A percentile compares a stretch with the other conserved stretches of the same genome.
phyloP scores from a whole-genome alignment of 2,113 vertebrate species.

The Nesogale talazaci region DNA sequence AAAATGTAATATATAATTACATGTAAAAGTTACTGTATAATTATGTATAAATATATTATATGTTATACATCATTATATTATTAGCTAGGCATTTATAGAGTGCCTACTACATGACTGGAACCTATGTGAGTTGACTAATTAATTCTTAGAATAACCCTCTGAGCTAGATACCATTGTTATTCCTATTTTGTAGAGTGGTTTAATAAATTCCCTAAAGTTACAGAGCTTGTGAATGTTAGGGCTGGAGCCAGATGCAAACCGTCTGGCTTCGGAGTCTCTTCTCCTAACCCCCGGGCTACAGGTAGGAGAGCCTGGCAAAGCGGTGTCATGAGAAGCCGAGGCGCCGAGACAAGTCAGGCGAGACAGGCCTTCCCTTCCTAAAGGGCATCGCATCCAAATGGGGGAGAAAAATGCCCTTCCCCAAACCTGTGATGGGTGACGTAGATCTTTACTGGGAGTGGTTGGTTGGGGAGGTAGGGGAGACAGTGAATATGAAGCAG shows the following conservation, averaged over 20 bases:
- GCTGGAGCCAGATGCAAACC: not conserved
- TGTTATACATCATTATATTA: too few relatives aligned
- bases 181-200: not conserved
- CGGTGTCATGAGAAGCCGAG: not conserved
- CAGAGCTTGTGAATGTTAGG: not conserved
- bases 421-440: not conserved
- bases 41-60: too few relatives aligned
- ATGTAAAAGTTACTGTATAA: too few relatives aligned
- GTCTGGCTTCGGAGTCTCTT: not conserved
- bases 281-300: not conserved
- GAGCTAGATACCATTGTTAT: constrained; percentile 11
- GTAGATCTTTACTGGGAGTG: not conserved
- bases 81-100: too few relatives aligned
- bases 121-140: not conserved
- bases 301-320: not conserved
- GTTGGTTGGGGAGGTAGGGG: not conserved
- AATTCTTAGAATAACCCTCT: constrained; percentile 2
- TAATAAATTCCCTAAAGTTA: not conserved
- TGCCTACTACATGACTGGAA: not conserved
- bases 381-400: not conserved
- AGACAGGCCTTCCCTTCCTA: not conserved
- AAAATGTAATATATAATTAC: too few relatives aligned
- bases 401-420: not conserved
- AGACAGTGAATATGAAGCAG: not conserved
- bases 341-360: not conserved